phyloP scores from a whole-genome alignment of 1,140 invertebrate species.

The Drosophila suzukii region DNA sequence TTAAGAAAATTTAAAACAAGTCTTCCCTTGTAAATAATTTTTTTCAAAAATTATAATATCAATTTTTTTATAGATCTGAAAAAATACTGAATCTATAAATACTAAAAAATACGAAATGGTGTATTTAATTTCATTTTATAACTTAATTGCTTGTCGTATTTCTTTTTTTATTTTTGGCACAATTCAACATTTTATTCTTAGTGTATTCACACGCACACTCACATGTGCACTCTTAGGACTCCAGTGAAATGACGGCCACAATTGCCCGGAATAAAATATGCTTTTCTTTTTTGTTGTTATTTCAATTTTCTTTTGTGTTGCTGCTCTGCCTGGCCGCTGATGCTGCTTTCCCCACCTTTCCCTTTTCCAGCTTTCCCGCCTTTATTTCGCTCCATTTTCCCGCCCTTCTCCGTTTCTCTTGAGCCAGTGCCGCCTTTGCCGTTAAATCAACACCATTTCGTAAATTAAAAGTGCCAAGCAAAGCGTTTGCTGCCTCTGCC shows the following conservation, averaged over 20 bases:
- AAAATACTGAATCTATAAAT: too few relatives aligned
- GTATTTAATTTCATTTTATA: too few relatives aligned
- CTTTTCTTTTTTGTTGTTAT: constrained; percentile 46
- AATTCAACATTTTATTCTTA: neutral
- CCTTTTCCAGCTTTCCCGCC: constrained; percentile 1
- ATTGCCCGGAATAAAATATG: constrained; percentile 66
- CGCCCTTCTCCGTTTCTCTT: constrained; percentile 5
- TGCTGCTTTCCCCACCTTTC: constrained; percentile 6
- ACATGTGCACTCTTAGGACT: constrained; percentile 13
- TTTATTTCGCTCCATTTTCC: constrained; percentile 14
- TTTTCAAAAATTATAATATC: too few relatives aligned
- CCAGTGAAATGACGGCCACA: constrained; percentile 56
- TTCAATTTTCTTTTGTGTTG: constrained; percentile 69
- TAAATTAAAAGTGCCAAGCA: constrained; percentile 82
- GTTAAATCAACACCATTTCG: constrained; percentile 84
- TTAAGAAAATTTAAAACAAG: too few relatives aligned
- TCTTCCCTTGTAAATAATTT: too few relatives aligned
- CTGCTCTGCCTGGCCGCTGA: constrained; percentile 21
- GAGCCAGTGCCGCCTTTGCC: constrained; percentile 44
- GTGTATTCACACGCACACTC: constrained; percentile 6
- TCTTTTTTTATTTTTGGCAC: neutral
- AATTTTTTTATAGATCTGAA: too few relatives aligned
- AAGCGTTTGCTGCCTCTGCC: constrained; percentile 31
- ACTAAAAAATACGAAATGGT: too few relatives aligned
- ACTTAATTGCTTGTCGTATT: neutral